phyloP scores from a whole-genome alignment of 2,888 invertebrate species.

The Agrotis clavis region DNA sequence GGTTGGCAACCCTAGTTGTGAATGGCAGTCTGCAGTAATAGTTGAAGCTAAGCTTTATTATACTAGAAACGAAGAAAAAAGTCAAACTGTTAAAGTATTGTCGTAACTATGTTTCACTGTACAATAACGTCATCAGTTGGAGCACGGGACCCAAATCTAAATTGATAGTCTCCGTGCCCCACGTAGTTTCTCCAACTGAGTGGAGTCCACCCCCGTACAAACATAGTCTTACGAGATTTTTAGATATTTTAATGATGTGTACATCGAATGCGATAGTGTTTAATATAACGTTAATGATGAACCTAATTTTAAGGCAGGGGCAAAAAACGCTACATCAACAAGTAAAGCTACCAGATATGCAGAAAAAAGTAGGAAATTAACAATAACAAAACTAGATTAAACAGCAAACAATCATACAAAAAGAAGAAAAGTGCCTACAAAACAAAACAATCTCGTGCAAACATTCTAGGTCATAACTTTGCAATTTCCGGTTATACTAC shows the following conservation, averaged over 20 bases:
- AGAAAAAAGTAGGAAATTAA: neutral
- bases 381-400: neutral
- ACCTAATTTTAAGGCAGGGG: neutral
- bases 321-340: neutral
- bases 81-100: no score
- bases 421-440: slow-evolving; percentile 8
- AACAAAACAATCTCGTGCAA: slow-evolving; percentile 22
- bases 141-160: no score
- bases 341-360: neutral
- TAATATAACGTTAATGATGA: neutral
- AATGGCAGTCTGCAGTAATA: slow-evolving; percentile 1
- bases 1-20: no score
- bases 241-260: no score
- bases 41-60: neutral
- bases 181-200: no score
- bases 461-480: slow-evolving; percentile 33
- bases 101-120: no score
- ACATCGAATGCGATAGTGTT: no score
- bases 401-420: slow-evolving; percentile 28
- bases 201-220: no score
- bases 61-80: no score
- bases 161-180: no score
- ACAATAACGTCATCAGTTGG: no score
- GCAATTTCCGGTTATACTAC: slow-evolving; percentile 41
- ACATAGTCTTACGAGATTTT: no score